A percentile compares a stretch with the other conserved stretches of the same genome.
These are phyloP conservation scores for Tolypeutes matacus DNA, from an alignment of 2,797 vertebrate species.

Conservation along the genomic window DNA sequence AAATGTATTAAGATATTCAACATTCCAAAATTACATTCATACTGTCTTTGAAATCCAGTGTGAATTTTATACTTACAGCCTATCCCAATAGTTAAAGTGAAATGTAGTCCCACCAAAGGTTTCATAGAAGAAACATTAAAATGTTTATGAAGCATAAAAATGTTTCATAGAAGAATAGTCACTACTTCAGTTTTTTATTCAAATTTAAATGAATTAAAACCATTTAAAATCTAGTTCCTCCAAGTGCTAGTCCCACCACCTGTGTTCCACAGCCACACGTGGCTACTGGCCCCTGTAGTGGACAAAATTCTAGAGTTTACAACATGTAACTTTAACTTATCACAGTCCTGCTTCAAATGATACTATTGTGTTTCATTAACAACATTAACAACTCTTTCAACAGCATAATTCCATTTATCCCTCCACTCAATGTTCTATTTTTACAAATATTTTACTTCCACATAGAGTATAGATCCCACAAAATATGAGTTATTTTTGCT, in stretches of 20 bases:
- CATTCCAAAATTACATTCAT: not conserved
- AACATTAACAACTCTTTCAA: too few species aligned
- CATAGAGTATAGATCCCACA: not conserved
- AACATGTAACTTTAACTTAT: not conserved
- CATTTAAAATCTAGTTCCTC: not conserved
- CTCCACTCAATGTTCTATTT: not conserved
- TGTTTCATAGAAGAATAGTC: not conserved
- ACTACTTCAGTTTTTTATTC: not conserved
- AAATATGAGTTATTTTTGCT: not conserved
- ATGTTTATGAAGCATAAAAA: not conserved
- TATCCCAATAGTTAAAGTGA: not conserved
- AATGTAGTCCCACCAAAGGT: not conserved
- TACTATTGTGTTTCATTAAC: not conserved
- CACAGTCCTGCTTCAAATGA: not conserved
- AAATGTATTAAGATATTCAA: not conserved
- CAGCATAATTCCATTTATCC: not conserved
- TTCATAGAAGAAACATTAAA: too few species aligned
- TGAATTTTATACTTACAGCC: not conserved
- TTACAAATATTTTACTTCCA: not conserved
- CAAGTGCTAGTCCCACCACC: not conserved
- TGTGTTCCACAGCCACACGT: not conserved
- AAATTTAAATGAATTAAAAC: conserved; percentile 23
- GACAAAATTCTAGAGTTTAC: not conserved
- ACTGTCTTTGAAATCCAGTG: not conserved
- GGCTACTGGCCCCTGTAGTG: not conserved